phyloP scores from a whole-genome alignment of 1,140 invertebrate species.

The Plutomurus gul region DNA sequence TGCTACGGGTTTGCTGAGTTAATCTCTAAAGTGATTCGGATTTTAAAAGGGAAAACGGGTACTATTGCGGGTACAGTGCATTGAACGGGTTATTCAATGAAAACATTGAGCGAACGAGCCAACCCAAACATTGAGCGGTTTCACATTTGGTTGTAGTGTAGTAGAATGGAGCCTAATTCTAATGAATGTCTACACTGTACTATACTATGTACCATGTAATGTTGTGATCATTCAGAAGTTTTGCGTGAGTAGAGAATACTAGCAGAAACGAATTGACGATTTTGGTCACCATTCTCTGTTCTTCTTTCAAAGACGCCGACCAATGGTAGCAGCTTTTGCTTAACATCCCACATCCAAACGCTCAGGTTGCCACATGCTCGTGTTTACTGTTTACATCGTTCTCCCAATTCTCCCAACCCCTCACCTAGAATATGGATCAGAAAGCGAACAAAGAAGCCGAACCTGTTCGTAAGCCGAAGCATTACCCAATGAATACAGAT shows the following conservation, averaged over 20 bases:
- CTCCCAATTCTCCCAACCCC: not conserved
- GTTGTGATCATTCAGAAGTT: not conserved
- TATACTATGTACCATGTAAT: not conserved
- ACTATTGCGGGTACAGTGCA: too few species aligned
- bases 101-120: too few species aligned
- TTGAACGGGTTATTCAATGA: too few species aligned
- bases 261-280: not conserved
- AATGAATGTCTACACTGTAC: not conserved
- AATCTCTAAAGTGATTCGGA: too few species aligned
- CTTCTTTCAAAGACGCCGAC: not conserved
- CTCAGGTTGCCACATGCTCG: not conserved
- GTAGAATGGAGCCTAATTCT: too few species aligned
- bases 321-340: not conserved
- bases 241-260: not conserved
- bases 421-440: not conserved
- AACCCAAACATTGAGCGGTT: too few species aligned
- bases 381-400: slow-evolving; percentile 1
- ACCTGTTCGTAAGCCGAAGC: too few species aligned
- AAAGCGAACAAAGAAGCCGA: too few species aligned
- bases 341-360: not conserved
- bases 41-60: too few species aligned
- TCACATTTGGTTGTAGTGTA: too few species aligned
- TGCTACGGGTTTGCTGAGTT: not conserved
- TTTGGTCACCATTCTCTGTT: not conserved
- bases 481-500: too few species aligned